A percentile compares a stretch with the other conserved stretches of the same genome.
Conservation (phyloP, 1,140 invertebrate genomes). For the Leptinotarsa lineolata region DNA sequence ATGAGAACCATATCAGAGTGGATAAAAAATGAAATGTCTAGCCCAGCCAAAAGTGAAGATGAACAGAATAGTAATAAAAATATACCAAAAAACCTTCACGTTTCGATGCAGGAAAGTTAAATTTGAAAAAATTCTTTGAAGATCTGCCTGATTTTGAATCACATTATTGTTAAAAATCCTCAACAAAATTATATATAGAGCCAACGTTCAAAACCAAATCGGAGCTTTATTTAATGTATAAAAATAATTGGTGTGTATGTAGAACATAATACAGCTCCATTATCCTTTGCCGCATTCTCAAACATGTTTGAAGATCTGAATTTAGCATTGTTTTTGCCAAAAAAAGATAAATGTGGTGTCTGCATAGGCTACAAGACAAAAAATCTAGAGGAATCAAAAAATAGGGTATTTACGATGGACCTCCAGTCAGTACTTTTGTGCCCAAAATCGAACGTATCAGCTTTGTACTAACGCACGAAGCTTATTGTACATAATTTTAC, state of each 20-base stretch:
- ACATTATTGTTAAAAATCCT: conserved; percentile 46
- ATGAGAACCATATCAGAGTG: conserved; percentile 3
- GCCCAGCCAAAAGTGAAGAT: conserved; percentile 9
- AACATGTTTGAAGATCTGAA: conserved; percentile 36
- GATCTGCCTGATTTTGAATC: conserved; percentile 44
- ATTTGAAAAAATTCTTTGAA: conserved; percentile 34
- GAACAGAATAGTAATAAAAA: not conserved
- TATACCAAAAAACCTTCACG: not conserved
- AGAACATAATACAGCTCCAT: conserved; percentile 27
- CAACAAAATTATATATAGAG: conserved; percentile 46
- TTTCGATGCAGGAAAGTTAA: not conserved
- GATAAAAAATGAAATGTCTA: not conserved
- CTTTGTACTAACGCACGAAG: conserved; percentile 52
- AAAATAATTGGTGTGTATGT: conserved; percentile 30
- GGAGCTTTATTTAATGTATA: conserved; percentile 43
- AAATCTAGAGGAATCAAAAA: conserved; percentile 30
- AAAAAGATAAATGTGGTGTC: conserved; percentile 34
- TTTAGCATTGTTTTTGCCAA: conserved; percentile 34
- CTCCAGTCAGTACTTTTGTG: conserved; percentile 34
- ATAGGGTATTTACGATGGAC: conserved; percentile 27
- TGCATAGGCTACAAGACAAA: conserved; percentile 35
- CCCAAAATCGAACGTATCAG: conserved; percentile 34
- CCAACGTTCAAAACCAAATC: conserved; percentile 43
- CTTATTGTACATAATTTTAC: conserved; percentile 54
- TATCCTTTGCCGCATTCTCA: conserved; percentile 10